A percentile compares a stretch with the other conserved stretches of the same genome.
Conservation (phyloP, 2,797 vertebrate genomes). For the Tympanoctomys barrerae region DNA sequence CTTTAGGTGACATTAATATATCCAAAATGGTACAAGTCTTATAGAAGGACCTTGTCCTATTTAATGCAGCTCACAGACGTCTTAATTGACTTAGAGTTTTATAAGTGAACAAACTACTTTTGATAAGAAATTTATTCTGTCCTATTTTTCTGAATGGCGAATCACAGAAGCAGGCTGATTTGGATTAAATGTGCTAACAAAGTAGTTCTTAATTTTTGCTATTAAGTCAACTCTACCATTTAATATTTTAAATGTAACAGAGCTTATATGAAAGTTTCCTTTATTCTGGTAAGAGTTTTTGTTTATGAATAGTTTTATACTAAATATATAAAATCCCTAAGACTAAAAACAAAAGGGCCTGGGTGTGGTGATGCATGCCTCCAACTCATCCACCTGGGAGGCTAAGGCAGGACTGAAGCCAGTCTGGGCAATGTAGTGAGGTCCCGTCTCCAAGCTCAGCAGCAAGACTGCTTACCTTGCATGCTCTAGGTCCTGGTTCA, state of each 20-base stretch:
- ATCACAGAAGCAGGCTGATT: constrained; percentile 45
- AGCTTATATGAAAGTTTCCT: constrained; percentile 63
- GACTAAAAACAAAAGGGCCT: neutral
- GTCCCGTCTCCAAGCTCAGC: neutral
- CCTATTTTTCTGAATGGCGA: constrained; percentile 59
- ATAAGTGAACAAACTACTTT: constrained; percentile 68
- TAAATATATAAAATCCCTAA: constrained; percentile 71
- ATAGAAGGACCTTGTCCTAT: constrained; percentile 19
- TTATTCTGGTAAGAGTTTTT: constrained; percentile 71
- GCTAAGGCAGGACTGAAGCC: neutral
- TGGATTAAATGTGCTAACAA: constrained; percentile 57
- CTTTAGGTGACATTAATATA: constrained; percentile 40
- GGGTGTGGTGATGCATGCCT: neutral
- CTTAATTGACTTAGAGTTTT: constrained; percentile 62
- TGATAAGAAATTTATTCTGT: constrained; percentile 60
- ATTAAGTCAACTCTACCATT: constrained; percentile 55
- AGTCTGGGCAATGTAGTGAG: neutral
- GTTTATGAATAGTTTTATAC: constrained; percentile 71
- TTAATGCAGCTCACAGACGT: constrained; percentile 43
- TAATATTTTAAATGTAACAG: constrained; percentile 59
- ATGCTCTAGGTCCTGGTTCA: neutral
- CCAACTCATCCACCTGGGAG: neutral
- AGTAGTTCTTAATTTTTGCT: constrained; percentile 64
- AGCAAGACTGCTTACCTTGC: no score
- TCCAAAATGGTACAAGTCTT: constrained; percentile 36